These are phyloP conservation scores for Heteropelma amictum DNA, from an alignment of 2,888 invertebrate genomes.

Conservation along the genomic window DNA sequence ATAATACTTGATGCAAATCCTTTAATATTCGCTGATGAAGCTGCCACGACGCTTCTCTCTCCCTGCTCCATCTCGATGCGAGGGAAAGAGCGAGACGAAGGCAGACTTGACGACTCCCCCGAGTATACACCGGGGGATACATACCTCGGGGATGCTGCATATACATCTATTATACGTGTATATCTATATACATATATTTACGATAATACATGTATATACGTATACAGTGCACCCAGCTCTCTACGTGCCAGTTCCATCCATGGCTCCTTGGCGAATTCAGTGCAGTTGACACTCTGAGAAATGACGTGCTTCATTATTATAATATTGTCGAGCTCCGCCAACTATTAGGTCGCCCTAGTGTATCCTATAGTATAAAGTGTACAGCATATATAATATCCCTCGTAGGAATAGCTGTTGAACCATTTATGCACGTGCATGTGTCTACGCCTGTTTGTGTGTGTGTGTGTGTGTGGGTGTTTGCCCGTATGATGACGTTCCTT, in stretches of 20 bases:
- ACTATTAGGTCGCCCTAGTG: slow-evolving; percentile 51
- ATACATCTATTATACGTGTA: slow-evolving; percentile 32
- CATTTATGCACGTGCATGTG: slow-evolving; percentile 7
- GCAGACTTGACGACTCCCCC: slow-evolving; percentile 70
- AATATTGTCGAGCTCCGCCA: slow-evolving; percentile 65
- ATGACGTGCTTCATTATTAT: slow-evolving; percentile 75
- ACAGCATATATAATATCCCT: slow-evolving; percentile 42
- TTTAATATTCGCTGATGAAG: slow-evolving; percentile 77
- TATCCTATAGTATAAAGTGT: slow-evolving; percentile 30
- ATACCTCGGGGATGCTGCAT: slow-evolving; percentile 47
- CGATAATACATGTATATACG: slow-evolving; percentile 32
- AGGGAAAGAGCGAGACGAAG: slow-evolving; percentile 1
- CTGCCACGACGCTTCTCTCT: slow-evolving; percentile 64
- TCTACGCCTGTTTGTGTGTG: background rate
- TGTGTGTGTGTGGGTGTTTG: background rate
- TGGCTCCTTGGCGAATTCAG: slow-evolving; percentile 70
- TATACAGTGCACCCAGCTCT: slow-evolving; percentile 42
- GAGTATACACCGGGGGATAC: slow-evolving; percentile 65
- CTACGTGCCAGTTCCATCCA: slow-evolving; percentile 67
- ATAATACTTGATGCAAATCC: slow-evolving; percentile 77
- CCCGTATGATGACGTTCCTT: slow-evolving; percentile 32
- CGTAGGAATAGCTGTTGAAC: slow-evolving; percentile 27
- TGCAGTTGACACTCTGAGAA: slow-evolving; percentile 78
- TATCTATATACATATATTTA: slow-evolving; percentile 9
- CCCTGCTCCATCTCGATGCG: background rate